These are phyloP conservation scores for Cydia fagiglandana DNA, from an alignment of 1,140 invertebrate species.

Conservation along the genomic window DNA sequence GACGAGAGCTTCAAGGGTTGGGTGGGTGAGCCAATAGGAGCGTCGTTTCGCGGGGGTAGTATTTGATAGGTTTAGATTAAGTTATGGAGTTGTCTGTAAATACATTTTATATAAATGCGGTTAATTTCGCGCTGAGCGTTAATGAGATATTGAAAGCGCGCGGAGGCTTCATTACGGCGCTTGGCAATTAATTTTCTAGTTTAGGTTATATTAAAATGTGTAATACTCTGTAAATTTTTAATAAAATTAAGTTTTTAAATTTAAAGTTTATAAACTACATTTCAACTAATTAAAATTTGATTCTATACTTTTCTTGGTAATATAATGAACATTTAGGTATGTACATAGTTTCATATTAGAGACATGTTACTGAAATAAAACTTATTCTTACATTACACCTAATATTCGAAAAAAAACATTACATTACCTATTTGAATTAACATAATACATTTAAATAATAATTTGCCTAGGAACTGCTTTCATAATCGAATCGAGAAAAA, in stretches of 20 bases:
- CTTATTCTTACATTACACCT: too few species aligned
- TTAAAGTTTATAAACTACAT: too few species aligned
- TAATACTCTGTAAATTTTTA: neutral
- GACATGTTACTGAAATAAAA: too few species aligned
- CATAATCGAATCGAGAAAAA: too few species aligned
- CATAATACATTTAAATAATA: too few species aligned
- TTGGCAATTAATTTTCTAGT: constrained; percentile 21
- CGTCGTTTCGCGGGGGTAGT: constrained; percentile 53
- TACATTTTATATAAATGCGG: constrained; percentile 72
- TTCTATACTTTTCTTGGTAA: too few species aligned
- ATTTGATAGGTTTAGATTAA: constrained; percentile 77
- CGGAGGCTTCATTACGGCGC: constrained; percentile 37
- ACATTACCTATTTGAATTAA: too few species aligned
- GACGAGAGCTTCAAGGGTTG: constrained; percentile 62
- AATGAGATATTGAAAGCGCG: constrained; percentile 57
- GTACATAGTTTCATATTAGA: too few species aligned
- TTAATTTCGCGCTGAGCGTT: constrained; percentile 63
- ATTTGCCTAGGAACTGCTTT: too few species aligned
- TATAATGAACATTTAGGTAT: too few species aligned
- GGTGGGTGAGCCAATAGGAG: constrained; percentile 65
- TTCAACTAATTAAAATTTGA: too few species aligned
- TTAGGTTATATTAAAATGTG: constrained; percentile 4
- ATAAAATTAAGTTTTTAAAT: neutral
- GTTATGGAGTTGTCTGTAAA: constrained; percentile 67
- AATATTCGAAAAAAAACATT: too few species aligned